These are phyloP conservation scores for Atrichornis clamosus DNA, from an alignment of 2,113 vertebrate species.

Conservation along the genomic window DNA sequence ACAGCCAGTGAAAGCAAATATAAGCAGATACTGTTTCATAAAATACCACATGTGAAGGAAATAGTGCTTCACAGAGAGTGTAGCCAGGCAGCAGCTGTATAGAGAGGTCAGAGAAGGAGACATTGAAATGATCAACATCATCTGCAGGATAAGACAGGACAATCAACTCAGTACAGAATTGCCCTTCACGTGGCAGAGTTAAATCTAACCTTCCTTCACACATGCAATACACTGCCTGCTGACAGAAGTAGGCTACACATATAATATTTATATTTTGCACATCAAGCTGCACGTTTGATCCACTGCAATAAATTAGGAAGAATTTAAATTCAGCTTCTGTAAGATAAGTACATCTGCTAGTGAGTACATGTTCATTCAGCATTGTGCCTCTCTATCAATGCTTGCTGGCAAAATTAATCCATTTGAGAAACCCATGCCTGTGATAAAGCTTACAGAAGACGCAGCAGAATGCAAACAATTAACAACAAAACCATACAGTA, in stretches of 20 bases:
- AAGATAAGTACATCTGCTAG: neutral
- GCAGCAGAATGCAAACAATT: slow-evolving; percentile 23
- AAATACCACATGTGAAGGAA: neutral
- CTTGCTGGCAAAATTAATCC: neutral
- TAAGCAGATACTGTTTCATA: neutral
- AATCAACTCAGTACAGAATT: neutral
- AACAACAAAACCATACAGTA: slow-evolving; percentile 25
- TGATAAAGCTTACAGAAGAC: slow-evolving; percentile 5
- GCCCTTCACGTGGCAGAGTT: neutral
- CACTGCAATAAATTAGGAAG: neutral
- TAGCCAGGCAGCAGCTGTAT: neutral
- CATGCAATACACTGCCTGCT: neutral
- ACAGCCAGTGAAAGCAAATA: neutral
- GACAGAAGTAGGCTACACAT: neutral
- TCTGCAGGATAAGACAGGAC: neutral
- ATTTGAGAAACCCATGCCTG: neutral
- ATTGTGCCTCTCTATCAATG: neutral
- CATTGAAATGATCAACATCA: neutral
- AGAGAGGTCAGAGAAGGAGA: neutral
- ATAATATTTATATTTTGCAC: neutral
- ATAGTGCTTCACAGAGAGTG: neutral
- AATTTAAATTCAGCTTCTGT: neutral
- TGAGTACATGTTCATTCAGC: neutral
- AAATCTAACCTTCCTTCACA: neutral
- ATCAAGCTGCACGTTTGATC: neutral